These are phyloP conservation scores for Panopea generosa DNA, from an alignment of 2,888 invertebrate genomes.

Conservation along the genomic window DNA sequence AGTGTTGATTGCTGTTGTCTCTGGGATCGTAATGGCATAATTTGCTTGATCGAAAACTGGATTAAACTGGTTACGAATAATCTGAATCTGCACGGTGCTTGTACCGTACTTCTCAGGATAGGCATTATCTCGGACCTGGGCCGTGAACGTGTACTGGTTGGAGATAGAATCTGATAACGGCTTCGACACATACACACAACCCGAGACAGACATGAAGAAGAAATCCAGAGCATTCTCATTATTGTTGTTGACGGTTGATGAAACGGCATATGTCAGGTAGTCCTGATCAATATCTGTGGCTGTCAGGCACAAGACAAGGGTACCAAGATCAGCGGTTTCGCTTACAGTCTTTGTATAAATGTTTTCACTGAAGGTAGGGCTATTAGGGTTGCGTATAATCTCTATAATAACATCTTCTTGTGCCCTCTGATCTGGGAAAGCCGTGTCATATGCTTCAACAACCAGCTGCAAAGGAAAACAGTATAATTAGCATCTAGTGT, in stretches of 20 bases:
- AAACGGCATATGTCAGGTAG: conserved; percentile 52
- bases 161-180: conserved; percentile 31
- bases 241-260: conserved; percentile 10
- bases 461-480: conserved; percentile 51
- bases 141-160: conserved; percentile 65
- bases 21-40: conserved; percentile 53
- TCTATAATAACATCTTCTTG: conserved; percentile 65
- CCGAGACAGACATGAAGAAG: conserved; percentile 49
- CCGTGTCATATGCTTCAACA: conserved; percentile 71
- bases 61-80: conserved; percentile 60
- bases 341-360: conserved; percentile 64
- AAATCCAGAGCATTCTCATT: conserved; percentile 36
- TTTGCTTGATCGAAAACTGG: conserved; percentile 49
- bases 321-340: conserved; percentile 80
- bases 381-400: conserved; percentile 69
- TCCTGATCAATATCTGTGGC: conserved; percentile 72
- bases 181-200: conserved; percentile 61
- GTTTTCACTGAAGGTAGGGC: conserved; percentile 60
- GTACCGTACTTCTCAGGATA: conserved; percentile 67
- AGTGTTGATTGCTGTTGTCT: conserved; percentile 50
- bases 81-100: conserved; percentile 66
- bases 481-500: background rate
- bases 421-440: conserved; percentile 60
- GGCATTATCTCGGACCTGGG: conserved; percentile 63
- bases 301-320: conserved; percentile 89